phyloP scores from a whole-genome alignment of 2,888 invertebrate genomes.

The Electrophaes corylata region DNA sequence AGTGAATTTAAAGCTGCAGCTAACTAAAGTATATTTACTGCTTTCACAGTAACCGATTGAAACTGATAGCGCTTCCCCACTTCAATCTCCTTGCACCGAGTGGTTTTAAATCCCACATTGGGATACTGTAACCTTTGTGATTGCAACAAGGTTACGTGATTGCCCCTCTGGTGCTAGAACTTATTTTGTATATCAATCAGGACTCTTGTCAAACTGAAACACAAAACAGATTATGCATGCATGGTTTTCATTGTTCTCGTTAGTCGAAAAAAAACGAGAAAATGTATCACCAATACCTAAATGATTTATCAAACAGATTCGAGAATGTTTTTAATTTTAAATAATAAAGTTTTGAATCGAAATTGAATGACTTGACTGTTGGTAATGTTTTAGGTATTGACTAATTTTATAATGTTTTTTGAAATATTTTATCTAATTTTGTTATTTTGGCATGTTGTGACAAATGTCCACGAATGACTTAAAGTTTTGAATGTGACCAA shows the following conservation, averaged over 20 bases:
- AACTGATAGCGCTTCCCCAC: too few species aligned
- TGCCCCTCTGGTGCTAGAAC: neutral
- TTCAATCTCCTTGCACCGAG: too few species aligned
- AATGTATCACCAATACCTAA: too few species aligned
- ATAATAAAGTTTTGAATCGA: slow-evolving; percentile 9
- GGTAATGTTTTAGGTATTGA: slow-evolving; percentile 7
- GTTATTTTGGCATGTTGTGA: slow-evolving; percentile 15
- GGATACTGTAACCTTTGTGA: too few species aligned
- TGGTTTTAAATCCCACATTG: too few species aligned
- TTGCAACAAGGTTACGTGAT: neutral
- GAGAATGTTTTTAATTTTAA: too few species aligned
- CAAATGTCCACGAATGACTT: slow-evolving; percentile 33
- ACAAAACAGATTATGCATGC: too few species aligned
- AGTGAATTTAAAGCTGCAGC: too few species aligned
- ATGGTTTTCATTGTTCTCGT: too few species aligned
- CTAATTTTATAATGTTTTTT: slow-evolving; percentile 18
- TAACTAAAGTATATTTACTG: neutral
- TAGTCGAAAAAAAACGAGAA: too few species aligned
- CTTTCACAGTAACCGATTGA: neutral
- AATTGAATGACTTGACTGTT: slow-evolving; percentile 11
- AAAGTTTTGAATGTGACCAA: slow-evolving; percentile 48
- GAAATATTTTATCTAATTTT: slow-evolving; percentile 5
- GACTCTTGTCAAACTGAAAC: too few species aligned
- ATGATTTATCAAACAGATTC: too few species aligned
- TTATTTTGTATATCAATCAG: neutral